Evolutionary conservation across 2,888 invertebrate species (phyloP).

Genomic region (Pediacus dermestoides): DNA sequence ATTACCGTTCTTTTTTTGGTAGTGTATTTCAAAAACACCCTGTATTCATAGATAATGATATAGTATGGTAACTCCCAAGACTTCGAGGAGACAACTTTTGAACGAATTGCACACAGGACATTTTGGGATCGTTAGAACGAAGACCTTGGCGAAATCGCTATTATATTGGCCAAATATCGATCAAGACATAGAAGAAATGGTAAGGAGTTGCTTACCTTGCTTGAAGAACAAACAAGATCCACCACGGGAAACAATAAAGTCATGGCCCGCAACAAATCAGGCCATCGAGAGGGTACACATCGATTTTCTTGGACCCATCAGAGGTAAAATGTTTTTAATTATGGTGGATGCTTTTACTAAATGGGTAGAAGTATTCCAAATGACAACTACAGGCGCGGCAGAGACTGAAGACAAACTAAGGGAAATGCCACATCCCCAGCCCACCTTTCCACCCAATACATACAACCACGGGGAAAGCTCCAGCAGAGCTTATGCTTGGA

Average conservation of each 20-base stretch:
- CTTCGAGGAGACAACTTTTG: not conserved
- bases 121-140: slow-evolving; percentile 1
- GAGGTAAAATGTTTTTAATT: no score
- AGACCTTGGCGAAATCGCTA: not conserved
- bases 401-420: no score
- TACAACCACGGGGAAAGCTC: slow-evolving; percentile 13
- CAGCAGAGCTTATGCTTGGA: slow-evolving; percentile 16
- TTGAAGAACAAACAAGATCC: not conserved
- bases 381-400: no score
- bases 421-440: no score
- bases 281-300: slow-evolving; percentile 1
- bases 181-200: not conserved
- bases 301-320: no score
- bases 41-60: no score
- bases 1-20: no score
- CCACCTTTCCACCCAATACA: no score
- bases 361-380: no score
- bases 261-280: not conserved
- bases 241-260: not conserved
- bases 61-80: not conserved
- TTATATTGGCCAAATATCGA: no score
- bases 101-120: slow-evolving; percentile 3
- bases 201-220: slow-evolving; percentile 1
- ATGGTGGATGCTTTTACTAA: no score
- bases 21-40: no score